Evolutionary conservation across 2,797 vertebrate genomes (phyloP).

Genomic region (Sebastiscus albofasciatus): DNA sequence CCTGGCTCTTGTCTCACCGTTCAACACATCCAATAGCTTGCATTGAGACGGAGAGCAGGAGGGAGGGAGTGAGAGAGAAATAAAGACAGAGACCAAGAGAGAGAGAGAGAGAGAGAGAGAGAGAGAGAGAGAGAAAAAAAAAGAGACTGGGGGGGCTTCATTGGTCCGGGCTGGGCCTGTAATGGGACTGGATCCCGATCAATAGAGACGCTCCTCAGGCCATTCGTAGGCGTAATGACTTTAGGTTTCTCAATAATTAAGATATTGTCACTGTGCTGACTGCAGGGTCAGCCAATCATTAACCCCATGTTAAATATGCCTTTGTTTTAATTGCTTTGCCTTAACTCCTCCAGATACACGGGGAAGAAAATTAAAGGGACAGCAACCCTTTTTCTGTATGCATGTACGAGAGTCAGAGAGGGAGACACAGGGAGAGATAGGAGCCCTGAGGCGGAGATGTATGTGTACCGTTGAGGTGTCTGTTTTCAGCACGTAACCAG

Average conservation of each 20-base stretch:
- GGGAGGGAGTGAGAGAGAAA: constrained; percentile 12
- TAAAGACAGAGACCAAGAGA: constrained; percentile 28
- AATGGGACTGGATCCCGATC: constrained; percentile 85
- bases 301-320: constrained; percentile 87
- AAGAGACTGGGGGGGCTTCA: constrained; percentile 64
- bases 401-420: constrained; percentile 34
- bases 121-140: neutral
- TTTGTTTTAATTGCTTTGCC: constrained; percentile 87
- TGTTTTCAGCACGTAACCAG: constrained; percentile 49
- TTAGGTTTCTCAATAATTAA: constrained; percentile 88
- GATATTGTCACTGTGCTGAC: constrained; percentile 86
- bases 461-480: constrained; percentile 34
- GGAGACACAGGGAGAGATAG: constrained; percentile 16
- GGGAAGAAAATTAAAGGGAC: constrained; percentile 80
- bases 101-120: constrained; percentile 34
- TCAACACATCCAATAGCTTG: constrained; percentile 71
- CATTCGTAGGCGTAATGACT: constrained; percentile 85
- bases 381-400: constrained; percentile 56
- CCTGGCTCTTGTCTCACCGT: constrained; percentile 64
- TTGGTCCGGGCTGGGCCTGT: constrained; percentile 70
- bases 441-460: constrained; percentile 46
- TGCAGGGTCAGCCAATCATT: constrained; percentile 87
- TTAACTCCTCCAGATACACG: constrained; percentile 79
- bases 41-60: constrained; percentile 42
- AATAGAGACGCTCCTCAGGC: constrained; percentile 83